Evolutionary conservation across 1,140 invertebrate genomes (phyloP), one percentile per base, ranked within the genome.

Genomic region (Cecropterus lyciades): DNA sequence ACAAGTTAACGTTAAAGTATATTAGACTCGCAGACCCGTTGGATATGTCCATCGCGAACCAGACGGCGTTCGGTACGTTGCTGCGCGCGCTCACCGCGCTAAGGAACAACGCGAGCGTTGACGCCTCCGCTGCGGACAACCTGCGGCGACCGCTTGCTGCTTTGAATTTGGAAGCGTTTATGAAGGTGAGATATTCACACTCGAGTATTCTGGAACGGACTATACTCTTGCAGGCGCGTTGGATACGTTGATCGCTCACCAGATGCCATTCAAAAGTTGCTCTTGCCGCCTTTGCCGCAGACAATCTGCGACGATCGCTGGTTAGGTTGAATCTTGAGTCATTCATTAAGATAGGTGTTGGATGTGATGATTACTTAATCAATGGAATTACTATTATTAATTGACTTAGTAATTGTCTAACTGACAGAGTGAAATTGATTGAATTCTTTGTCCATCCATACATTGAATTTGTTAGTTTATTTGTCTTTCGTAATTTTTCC

Each of bases 1-100:
- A 77, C n/a, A n/a, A n/a, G n/a, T n/a, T n/a, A n/a, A n/a, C n/a
- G n/a, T n/a, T n/a, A n/a, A n/a, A n/a, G n/a, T n/a, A n/a, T n/a
- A n/a, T n/a, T n/a, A n/a, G n/a, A n/a, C n/a, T n/a, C n/a, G 93
- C 94, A 10, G 96, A 96, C 78, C 94, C 95, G 1, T 95, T 97
- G 69, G 95, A 96, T 77, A 94, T 93, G 55, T 95, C 96, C 1
- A 95, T 96, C 0, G 94, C 94, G 45, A 97, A 97, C 86, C 94
- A 95, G 77, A 96, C 96, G 0, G 94, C 95, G 15, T 87, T 96
- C 14, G 94, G 94, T 15, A 92, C 94, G 70, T 86, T 96, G 45
- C 93, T 96, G 66, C 87, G 93, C 1, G 94, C 95, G 37, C 85
- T 96, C n/a, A 94, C 94, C 2, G 93, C 93, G 57, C 93, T 96